Conservation (phyloP, 2,888 invertebrate species). For the Polia nebulosa region DNA sequence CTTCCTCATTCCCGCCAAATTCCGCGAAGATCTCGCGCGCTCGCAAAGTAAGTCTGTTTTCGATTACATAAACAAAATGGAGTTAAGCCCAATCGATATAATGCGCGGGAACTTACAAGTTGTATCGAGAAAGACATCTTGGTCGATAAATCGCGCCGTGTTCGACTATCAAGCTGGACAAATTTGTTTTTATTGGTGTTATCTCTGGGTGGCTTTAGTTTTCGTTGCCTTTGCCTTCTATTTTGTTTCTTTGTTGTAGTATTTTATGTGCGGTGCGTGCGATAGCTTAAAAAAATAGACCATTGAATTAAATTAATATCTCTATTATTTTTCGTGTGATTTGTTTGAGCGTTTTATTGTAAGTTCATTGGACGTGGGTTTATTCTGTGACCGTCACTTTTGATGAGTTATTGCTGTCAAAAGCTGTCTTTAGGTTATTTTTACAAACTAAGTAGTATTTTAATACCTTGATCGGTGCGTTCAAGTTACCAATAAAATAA, state of each 20-base stretch:
- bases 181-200: conserved; percentile 88
- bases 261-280: conserved; percentile 60
- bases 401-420: conserved; percentile 20
- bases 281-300: conserved; percentile 59
- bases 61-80: conserved; percentile 67
- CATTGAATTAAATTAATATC: conserved; percentile 65
- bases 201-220: conserved; percentile 88
- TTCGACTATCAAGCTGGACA: conserved; percentile 84
- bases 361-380: conserved; percentile 37
- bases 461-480: background rate
- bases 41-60: conserved; percentile 58
- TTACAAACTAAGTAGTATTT: background rate
- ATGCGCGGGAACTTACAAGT: conserved; percentile 75
- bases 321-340: conserved; percentile 62
- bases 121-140: conserved; percentile 86
- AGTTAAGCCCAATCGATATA: conserved; percentile 74
- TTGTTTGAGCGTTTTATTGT: conserved; percentile 32
- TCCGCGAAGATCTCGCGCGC: conserved; percentile 37
- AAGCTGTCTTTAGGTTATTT: conserved; percentile 3
- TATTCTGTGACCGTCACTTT: conserved; percentile 12
- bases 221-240: conserved; percentile 70
- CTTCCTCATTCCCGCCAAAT: conserved; percentile 37
- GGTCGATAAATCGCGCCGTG: conserved; percentile 86
- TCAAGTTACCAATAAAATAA: background rate
- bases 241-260: conserved; percentile 69